Evolutionary conservation across 2,113 vertebrate species (phyloP).

Genomic region (Myocastor coypus): DNA sequence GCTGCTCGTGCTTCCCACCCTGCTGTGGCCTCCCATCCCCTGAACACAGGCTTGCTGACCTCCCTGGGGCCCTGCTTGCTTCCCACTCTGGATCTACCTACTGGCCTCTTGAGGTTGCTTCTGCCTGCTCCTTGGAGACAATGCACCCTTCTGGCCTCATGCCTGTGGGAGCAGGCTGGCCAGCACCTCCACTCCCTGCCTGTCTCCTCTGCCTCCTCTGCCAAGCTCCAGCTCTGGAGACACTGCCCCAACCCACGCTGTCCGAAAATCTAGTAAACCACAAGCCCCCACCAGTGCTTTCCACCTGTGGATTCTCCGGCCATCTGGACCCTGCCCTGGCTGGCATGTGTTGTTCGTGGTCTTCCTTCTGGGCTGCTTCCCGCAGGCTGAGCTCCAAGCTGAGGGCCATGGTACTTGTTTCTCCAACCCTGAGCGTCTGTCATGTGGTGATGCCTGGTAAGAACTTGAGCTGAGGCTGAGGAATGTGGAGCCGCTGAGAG

Average conservation of each 20-base stretch:
- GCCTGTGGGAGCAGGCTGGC: rapidly evolving
- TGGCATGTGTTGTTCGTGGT: rapidly evolving
- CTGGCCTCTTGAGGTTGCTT: neutral
- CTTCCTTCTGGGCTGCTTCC: neutral
- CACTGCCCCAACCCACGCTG: no score
- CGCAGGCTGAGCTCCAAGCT: neutral
- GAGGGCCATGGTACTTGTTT: neutral
- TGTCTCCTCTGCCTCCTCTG: neutral
- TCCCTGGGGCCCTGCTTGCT: neutral
- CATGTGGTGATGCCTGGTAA: neutral
- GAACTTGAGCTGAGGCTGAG: neutral
- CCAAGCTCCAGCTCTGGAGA: neutral
- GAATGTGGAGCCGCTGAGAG: neutral
- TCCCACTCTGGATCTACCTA: neutral
- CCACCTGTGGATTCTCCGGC: neutral
- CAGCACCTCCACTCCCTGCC: neutral
- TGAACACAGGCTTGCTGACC: neutral
- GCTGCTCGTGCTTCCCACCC: no score
- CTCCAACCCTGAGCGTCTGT: neutral
- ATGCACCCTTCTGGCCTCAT: neutral
- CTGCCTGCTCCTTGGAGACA: neutral
- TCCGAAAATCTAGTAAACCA: neutral
- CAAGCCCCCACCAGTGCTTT: neutral
- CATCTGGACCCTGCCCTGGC: neutral
- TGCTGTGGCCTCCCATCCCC: rapidly evolving